phyloP scores from a whole-genome alignment of 1,140 invertebrate genomes.

The Eupeodes corollae region DNA sequence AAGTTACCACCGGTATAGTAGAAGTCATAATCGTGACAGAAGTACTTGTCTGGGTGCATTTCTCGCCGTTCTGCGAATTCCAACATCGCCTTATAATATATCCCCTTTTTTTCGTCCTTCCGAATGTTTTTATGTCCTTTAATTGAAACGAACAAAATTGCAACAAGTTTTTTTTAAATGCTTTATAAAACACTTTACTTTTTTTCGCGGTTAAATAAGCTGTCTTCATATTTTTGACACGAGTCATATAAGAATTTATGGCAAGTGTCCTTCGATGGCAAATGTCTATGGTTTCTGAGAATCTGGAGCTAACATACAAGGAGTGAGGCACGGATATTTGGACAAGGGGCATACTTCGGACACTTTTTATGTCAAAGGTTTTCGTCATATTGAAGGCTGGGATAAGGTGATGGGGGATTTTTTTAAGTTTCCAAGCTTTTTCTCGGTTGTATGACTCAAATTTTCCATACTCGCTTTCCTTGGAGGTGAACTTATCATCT shows the following conservation, averaged over 20 bases:
- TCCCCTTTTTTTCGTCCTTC: neutral
- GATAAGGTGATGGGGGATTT: neutral
- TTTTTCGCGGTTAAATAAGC: conserved; percentile 4
- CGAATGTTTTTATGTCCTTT: neutral
- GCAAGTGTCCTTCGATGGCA: conserved; percentile 4
- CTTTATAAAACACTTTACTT: conserved; percentile 1
- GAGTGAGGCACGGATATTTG: conserved; percentile 3
- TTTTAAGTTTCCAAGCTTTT: neutral
- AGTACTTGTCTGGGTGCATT: conserved; percentile 7
- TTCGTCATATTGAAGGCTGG: conserved; percentile 5
- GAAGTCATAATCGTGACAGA: conserved; percentile 7
- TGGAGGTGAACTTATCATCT: neutral
- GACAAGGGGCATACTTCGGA: neutral
- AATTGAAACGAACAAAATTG: neutral
- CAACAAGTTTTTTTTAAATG: neutral
- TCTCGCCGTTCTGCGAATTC: conserved; percentile 4
- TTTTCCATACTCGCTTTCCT: neutral
- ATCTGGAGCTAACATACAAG: conserved; percentile 1
- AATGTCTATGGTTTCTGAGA: conserved; percentile 4
- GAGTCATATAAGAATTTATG: neutral
- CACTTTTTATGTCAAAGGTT: neutral
- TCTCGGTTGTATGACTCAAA: neutral
- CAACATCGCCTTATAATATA: conserved; percentile 1
- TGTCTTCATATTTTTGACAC: neutral
- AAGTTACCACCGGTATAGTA: conserved; percentile 11